phyloP scores from a whole-genome alignment of 1,140 invertebrate species.

The Bombyx mandarina region DNA sequence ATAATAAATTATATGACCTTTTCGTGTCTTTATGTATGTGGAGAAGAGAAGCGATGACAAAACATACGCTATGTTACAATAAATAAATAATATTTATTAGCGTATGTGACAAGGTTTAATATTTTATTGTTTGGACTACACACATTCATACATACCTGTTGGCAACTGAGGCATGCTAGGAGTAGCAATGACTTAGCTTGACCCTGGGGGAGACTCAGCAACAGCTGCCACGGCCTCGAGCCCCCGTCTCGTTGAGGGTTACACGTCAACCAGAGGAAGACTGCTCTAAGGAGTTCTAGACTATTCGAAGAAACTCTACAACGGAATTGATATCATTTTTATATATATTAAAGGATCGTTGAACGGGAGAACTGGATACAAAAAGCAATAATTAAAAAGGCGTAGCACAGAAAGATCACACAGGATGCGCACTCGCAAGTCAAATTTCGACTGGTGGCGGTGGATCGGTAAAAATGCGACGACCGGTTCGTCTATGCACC shows the following conservation, averaged over 20 bases:
- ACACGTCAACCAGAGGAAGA: conserved; percentile 54
- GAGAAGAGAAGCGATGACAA: no score
- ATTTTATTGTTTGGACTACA: neutral
- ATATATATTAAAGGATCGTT: neutral
- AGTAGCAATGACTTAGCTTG: conserved; percentile 32
- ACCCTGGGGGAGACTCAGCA: conserved; percentile 40
- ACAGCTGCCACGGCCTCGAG: conserved; percentile 41
- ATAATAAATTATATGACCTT: no score
- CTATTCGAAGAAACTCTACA: conserved; percentile 51
- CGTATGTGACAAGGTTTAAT: no score
- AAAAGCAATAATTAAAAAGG: no score
- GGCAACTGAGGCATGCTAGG: conserved; percentile 46
- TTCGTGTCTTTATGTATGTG: no score
- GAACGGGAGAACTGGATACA: neutral
- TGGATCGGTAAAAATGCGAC: no score
- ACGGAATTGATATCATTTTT: conserved; percentile 6
- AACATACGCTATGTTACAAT: no score
- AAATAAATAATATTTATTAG: no score
- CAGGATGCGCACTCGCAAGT: no score
- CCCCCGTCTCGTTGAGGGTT: conserved; percentile 28
- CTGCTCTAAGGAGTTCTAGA: conserved; percentile 46
- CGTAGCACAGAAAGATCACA: no score
- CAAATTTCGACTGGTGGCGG: no score
- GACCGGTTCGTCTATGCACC: no score
- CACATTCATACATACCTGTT: conserved; percentile 30